Percentiles rank a stretch among this genome's conserved stretches.
phyloP scores from a whole-genome alignment of 2,888 invertebrate genomes.

The Caenorhabditis sinica region DNA sequence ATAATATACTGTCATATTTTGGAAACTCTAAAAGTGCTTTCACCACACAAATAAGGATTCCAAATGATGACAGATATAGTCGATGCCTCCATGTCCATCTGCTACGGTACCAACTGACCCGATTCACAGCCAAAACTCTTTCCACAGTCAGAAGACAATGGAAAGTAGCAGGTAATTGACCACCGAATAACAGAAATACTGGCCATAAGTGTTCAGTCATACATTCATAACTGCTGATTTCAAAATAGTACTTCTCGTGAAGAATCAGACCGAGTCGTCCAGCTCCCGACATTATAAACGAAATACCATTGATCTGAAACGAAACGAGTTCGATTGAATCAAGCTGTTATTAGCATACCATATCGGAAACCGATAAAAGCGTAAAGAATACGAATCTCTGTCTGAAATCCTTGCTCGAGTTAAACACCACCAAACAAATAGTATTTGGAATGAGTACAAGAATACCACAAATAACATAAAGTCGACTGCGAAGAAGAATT shows the following conservation, averaged over 20 bases:
- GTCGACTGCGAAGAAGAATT: slow-evolving; percentile 59
- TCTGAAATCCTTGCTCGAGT: slow-evolving; percentile 70
- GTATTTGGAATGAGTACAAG: slow-evolving; percentile 66
- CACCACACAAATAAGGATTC: slow-evolving; percentile 62
- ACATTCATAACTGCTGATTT: slow-evolving; percentile 64
- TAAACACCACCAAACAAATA: slow-evolving; percentile 68
- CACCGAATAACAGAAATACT: slow-evolving; percentile 69
- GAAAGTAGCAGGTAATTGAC: slow-evolving; percentile 71
- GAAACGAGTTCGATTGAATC: too few relatives aligned
- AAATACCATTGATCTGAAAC: slow-evolving; percentile 72
- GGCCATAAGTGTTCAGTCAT: slow-evolving; percentile 70
- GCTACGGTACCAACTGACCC: slow-evolving; percentile 70
- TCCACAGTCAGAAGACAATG: slow-evolving; percentile 70
- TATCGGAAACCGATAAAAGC: slow-evolving; percentile 66
- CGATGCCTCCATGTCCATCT: slow-evolving; percentile 68
- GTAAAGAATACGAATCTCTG: slow-evolving; percentile 70
- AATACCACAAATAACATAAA: slow-evolving; percentile 69
- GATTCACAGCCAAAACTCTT: slow-evolving; percentile 69
- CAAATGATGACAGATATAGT: slow-evolving; percentile 53
- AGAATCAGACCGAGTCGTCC: slow-evolving; percentile 57
- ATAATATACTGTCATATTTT: not conserved
- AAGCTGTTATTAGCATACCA: too few relatives aligned
- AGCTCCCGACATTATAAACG: slow-evolving; percentile 68
- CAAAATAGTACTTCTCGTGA: slow-evolving; percentile 45
- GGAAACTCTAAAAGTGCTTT: not conserved